Evolutionary conservation across 1,140 invertebrate species (phyloP).

Genomic region (Hyles vespertilio): DNA sequence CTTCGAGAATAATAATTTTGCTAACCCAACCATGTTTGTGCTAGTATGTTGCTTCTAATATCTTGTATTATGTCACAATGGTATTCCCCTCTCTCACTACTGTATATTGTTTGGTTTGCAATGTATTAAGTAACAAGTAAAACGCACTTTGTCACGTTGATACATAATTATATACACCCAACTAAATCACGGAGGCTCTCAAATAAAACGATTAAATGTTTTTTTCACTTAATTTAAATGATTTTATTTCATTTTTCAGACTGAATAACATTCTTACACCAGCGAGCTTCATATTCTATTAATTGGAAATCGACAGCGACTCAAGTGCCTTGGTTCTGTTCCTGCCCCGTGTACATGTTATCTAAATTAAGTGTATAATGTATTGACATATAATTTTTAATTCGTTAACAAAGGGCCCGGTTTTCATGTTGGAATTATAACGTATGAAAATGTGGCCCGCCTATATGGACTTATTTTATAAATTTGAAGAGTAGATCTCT

Average conservation of each 20-base stretch:
- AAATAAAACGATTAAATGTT: too few species aligned
- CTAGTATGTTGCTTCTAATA: too few species aligned
- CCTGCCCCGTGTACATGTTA: constrained; percentile 12
- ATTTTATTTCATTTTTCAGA: constrained; percentile 36
- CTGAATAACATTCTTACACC: constrained; percentile 25
- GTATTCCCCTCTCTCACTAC: background rate
- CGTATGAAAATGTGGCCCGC: constrained; percentile 10
- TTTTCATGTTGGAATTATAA: constrained; percentile 6
- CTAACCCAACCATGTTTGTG: too few species aligned
- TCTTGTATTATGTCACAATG: too few species aligned
- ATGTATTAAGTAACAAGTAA: too few species aligned
- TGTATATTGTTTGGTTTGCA: background rate
- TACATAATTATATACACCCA: too few species aligned
- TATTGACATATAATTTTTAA: constrained; percentile 23
- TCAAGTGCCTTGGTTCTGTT: background rate
- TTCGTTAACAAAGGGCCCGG: constrained; percentile 17
- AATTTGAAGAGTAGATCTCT: constrained; percentile 39
- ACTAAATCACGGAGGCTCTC: too few species aligned
- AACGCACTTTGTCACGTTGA: too few species aligned
- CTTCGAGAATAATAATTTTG: too few species aligned
- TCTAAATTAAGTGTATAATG: constrained; percentile 33
- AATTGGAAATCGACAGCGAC: too few species aligned
- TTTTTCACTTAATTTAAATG: background rate
- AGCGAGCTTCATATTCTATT: too few species aligned
- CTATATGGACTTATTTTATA: constrained; percentile 19